These are phyloP conservation scores for Hypselothyrea guttata DNA, from an alignment of 2,888 invertebrate genomes.

Conservation along the genomic window DNA sequence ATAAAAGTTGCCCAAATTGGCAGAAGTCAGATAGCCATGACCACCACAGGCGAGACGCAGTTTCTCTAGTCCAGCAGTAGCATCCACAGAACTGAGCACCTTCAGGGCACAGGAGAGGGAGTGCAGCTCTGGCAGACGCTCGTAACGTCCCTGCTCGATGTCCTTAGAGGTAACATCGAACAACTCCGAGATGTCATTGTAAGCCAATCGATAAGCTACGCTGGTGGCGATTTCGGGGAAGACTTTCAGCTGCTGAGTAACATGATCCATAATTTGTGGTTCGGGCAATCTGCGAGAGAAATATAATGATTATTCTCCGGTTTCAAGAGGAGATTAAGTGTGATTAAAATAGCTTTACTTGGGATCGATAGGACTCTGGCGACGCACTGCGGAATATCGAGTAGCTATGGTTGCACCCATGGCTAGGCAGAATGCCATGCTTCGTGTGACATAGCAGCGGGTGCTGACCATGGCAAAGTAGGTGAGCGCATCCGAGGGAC, in stretches of 20 bases:
- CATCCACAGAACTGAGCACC: conserved; percentile 89
- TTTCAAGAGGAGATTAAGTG: too few species aligned
- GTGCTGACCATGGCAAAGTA: conserved; percentile 95
- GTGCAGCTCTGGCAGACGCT: conserved; percentile 91
- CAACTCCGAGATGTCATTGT: conserved; percentile 90
- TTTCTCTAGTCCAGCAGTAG: conserved; percentile 88
- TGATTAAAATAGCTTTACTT: conserved; percentile 84
- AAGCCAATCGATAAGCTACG: conserved; percentile 89
- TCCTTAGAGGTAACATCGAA: conserved; percentile 90
- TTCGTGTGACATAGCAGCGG: conserved; percentile 90
- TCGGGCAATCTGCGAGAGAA: conserved; percentile 84
- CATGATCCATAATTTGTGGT: conserved; percentile 94
- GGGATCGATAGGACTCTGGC: conserved; percentile 92
- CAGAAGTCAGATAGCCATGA: conserved; percentile 94
- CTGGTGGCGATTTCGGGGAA: conserved; percentile 91
- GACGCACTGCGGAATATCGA: conserved; percentile 93
- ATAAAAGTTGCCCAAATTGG: conserved; percentile 92
- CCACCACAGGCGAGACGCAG: conserved; percentile 96
- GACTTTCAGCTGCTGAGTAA: conserved; percentile 96
- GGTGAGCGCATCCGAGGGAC: conserved; percentile 90
- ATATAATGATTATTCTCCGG: too few species aligned
- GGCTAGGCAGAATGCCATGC: conserved; percentile 87
- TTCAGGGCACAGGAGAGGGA: conserved; percentile 95
- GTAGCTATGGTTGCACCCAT: conserved; percentile 93
- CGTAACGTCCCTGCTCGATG: conserved; percentile 89